These are phyloP conservation scores for Luffia ferchaultella DNA, from an alignment of 2,888 invertebrate genomes.

Conservation along the genomic window DNA sequence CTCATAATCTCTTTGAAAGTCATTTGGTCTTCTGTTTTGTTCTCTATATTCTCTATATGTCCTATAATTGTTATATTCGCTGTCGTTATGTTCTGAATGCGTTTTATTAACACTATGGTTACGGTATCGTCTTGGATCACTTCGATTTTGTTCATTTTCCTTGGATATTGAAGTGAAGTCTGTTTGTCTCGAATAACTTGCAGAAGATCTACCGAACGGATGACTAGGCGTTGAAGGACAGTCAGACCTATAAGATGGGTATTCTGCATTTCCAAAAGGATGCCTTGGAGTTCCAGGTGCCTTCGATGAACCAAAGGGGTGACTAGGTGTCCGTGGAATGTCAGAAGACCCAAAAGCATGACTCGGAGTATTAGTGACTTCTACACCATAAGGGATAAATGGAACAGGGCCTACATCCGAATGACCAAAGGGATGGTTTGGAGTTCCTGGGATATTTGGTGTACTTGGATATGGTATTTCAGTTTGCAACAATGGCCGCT, in stretches of 20 bases:
- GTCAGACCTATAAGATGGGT: not conserved
- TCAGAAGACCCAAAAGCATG: slow-evolving; percentile 24
- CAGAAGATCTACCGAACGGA: not conserved
- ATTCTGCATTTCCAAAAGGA: slow-evolving; percentile 14
- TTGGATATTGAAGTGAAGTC: not conserved
- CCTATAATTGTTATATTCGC: slow-evolving; percentile 7
- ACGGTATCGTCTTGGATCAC: not conserved
- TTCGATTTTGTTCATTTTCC: not conserved
- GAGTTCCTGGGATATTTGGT: slow-evolving; percentile 1
- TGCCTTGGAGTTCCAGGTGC: slow-evolving; percentile 19
- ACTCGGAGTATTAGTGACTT: slow-evolving; percentile 24
- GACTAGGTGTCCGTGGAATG: slow-evolving; percentile 19
- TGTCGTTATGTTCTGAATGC: slow-evolving; percentile 1
- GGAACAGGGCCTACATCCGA: slow-evolving; percentile 17
- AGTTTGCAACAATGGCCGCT: not conserved
- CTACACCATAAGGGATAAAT: slow-evolving; percentile 15
- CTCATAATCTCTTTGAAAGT: slow-evolving; percentile 16
- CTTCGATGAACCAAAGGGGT: slow-evolving; percentile 23
- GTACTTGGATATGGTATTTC: not conserved
- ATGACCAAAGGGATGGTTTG: not conserved
- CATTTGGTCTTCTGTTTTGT: slow-evolving; percentile 3
- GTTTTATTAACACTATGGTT: not conserved
- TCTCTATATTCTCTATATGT: slow-evolving; percentile 12
- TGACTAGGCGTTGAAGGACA: slow-evolving; percentile 2
- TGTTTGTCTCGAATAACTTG: not conserved